phyloP scores from a whole-genome alignment of 2,888 invertebrate species.

The Drosophila austrosaltans region DNA sequence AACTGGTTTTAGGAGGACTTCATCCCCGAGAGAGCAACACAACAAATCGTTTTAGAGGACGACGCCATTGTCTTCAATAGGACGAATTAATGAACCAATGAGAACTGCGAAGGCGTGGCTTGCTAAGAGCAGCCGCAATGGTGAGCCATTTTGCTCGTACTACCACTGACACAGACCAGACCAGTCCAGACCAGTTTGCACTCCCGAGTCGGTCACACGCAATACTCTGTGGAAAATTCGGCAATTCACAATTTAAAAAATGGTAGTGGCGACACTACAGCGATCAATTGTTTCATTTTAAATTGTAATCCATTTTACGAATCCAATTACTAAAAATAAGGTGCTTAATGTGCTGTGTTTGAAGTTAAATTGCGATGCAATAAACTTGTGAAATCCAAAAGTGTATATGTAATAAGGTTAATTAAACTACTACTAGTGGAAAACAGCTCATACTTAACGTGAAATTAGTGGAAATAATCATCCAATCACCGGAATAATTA shows the following conservation, averaged over 20 bases:
- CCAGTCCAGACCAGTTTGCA: conserved; percentile 36
- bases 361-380: neutral
- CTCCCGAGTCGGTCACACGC: conserved; percentile 58
- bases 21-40: conserved; percentile 7
- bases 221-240: conserved; percentile 19
- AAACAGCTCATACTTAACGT: neutral
- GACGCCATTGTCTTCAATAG: conserved; percentile 11
- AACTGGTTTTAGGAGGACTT: conserved; percentile 1
- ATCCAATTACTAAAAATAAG: conserved; percentile 2
- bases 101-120: neutral
- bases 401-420: neutral
- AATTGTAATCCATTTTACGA: neutral
- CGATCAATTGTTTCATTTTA: conserved; percentile 8
- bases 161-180: conserved; percentile 30
- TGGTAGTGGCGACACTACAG: neutral
- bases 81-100: neutral
- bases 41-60: neutral
- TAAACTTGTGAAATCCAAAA: neutral
- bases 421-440: neutral
- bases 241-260: neutral
- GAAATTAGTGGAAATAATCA: neutral
- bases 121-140: neutral
- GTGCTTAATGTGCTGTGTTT: conserved; percentile 8
- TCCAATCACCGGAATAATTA: too few relatives aligned
- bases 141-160: conserved; percentile 12